Percentiles rank a stretch among this genome's conserved stretches.
These are phyloP conservation scores for Nymphalis polychloros DNA, from an alignment of 2,888 invertebrate species.

Conservation along the genomic window DNA sequence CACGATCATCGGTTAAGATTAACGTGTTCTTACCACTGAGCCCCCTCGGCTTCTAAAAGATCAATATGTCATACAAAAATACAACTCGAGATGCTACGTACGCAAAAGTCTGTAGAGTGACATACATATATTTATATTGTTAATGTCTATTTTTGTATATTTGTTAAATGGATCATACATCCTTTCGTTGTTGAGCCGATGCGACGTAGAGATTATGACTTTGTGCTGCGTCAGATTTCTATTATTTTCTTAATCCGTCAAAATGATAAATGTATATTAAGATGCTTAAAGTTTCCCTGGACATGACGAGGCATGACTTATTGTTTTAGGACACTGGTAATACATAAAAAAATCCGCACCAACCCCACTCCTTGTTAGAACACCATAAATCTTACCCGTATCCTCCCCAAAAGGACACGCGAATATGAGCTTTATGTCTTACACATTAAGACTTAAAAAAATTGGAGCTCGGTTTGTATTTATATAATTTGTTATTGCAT, in stretches of 20 bases:
- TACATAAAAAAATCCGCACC: conserved; percentile 35
- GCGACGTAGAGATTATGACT: no score
- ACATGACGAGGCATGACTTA: conserved; percentile 32
- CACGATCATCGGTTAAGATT: no score
- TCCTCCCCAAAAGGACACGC: neutral
- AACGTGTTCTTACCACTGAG: no score
- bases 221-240: neutral
- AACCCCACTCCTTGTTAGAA: conserved; percentile 37
- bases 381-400: conserved; percentile 43
- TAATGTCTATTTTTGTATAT: no score
- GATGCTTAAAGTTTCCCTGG: conserved; percentile 14
- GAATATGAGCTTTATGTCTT: conserved; percentile 5
- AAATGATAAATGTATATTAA: conserved; percentile 25
- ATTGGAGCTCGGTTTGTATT: neutral
- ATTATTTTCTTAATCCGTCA: conserved; percentile 26
- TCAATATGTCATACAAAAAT: no score
- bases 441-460: neutral
- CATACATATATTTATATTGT: no score
- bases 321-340: conserved; percentile 30
- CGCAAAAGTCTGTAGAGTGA: no score
- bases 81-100: no score
- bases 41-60: no score
- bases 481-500: conserved; percentile 5
- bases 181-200: no score
- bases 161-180: no score